Evolutionary conservation across 1,140 invertebrate genomes (phyloP), one percentile per base, ranked within the genome.

Genomic region (Drosophila arizonae): DNA sequence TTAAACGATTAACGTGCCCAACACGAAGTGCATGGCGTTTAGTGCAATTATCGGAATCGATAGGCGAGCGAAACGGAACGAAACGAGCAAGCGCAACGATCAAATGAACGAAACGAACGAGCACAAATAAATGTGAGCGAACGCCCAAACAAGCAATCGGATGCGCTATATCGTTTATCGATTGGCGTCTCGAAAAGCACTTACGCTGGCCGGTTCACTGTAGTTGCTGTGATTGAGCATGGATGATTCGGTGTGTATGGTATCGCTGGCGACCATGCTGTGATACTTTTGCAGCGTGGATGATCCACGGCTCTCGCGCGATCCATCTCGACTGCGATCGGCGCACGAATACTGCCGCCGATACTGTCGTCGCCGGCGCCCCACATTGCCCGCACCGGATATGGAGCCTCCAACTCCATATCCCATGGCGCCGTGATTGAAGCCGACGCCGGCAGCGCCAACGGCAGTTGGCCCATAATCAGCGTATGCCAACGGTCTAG

Each of bases 121-220:
- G 9, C 62, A 39, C 21, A 10, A 13, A n/a, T 36, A 39, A 11
- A 39, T 39, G 26, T 24, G 39, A 65, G 41, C 63, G 50, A 67
- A 58, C 62, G 33, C 24, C 30, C 36, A 39, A 60, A 52, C 30
- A 33, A 56, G 30, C 17, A 26, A n/a, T 57, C 45, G 56, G 15
- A 30, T 51, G 56, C 30, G 64, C 30, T 15, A 28, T 51, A 46
- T 70, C 51, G 43, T 45, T 60, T 43, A 58, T 58, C 46, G 30
- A 26, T 48, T 46, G 48, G 28, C 58, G 21, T 28, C 24, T 68
- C 60, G 61, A 62, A 57, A 36, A 62, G 51, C 17, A 90, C 89
- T 90, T 90, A 90, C 89, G 81, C 89, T 90, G 85, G 73, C 79
- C 73, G 81, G 85, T 69, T 90, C 89, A 72, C 80, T 85, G 81